phyloP scores from a whole-genome alignment of 2,888 invertebrate genomes.

The Drosophila subsilvestris region DNA sequence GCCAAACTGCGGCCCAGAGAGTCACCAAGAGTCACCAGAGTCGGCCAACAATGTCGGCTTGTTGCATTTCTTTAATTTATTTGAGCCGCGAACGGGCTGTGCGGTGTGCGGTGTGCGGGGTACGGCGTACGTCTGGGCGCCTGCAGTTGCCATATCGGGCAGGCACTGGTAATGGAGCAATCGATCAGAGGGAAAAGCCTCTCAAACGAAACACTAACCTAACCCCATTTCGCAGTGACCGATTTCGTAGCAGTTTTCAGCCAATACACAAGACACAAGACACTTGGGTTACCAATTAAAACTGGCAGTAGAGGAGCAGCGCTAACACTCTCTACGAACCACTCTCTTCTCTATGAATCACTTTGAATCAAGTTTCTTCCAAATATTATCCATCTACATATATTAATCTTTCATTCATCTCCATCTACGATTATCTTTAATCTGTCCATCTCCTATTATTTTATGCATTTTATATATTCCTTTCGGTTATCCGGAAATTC shows the following conservation, averaged over 20 bases:
- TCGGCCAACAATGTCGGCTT: slow-evolving; percentile 53
- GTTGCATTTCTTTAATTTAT: slow-evolving; percentile 72
- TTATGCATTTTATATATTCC: not conserved
- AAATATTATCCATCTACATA: too few relatives aligned
- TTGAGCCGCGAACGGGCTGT: slow-evolving; percentile 46
- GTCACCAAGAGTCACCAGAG: slow-evolving; percentile 32
- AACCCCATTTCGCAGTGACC: too few relatives aligned
- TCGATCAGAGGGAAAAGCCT: slow-evolving; percentile 3
- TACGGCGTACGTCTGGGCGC: not conserved
- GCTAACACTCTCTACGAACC: too few relatives aligned
- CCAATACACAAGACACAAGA: not conserved
- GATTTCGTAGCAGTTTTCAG: not conserved
- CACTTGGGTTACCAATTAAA: not conserved
- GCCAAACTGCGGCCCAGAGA: slow-evolving; percentile 20
- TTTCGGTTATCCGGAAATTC: not conserved
- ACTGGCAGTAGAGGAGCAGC: too few relatives aligned
- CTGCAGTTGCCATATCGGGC: slow-evolving; percentile 9
- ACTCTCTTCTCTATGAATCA: too few relatives aligned
- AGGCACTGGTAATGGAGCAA: not conserved
- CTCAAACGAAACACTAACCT: not conserved
- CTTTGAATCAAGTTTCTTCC: too few relatives aligned
- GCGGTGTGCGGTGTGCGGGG: too few relatives aligned
- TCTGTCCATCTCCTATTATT: not conserved
- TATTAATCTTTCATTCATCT: not conserved
- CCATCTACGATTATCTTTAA: not conserved